Conservation (phyloP, 2,888 invertebrate species). For the Elmis aenea region DNA sequence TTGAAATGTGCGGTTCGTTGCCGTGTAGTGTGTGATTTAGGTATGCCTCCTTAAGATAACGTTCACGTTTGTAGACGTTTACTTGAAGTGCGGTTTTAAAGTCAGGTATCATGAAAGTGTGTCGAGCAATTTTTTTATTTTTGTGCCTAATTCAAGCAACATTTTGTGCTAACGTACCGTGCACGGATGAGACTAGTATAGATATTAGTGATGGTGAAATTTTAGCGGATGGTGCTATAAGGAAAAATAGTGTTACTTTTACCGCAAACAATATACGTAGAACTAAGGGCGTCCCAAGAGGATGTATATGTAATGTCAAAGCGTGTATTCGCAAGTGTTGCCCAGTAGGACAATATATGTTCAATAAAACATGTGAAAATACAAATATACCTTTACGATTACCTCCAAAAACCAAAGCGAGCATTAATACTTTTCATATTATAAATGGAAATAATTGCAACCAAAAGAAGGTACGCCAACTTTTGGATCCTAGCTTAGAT, state of each 20-base stretch:
- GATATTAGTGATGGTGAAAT: slow-evolving; percentile 9
- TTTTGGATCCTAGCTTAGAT: slow-evolving; percentile 3
- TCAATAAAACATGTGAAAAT: slow-evolving; percentile 6
- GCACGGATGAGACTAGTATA: slow-evolving; percentile 3
- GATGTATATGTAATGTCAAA: slow-evolving; percentile 10
- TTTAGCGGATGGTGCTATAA: slow-evolving; percentile 4
- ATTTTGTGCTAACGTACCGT: no score
- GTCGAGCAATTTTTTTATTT: no score
- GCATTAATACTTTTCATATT: slow-evolving; percentile 2
- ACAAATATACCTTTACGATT: slow-evolving; percentile 5
- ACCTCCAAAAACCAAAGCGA: neutral
- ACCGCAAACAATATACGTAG: neutral
- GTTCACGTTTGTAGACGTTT: no score
- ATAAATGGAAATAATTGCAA: slow-evolving; percentile 6
- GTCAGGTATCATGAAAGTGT: no score
- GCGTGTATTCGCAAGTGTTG: slow-evolving; percentile 13
- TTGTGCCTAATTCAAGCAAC: no score
- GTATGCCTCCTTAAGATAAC: no score
- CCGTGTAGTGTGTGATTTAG: no score
- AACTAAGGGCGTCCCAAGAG: slow-evolving; percentile 3
- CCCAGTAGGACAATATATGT: slow-evolving; percentile 12
- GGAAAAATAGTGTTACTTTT: slow-evolving; percentile 7
- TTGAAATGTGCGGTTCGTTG: no score
- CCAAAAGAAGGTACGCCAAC: slow-evolving; percentile 1
- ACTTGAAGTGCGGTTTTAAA: no score